Evolutionary conservation across 1,140 invertebrate species (phyloP).

Genomic region (Brachionus calyciflorus): DNA sequence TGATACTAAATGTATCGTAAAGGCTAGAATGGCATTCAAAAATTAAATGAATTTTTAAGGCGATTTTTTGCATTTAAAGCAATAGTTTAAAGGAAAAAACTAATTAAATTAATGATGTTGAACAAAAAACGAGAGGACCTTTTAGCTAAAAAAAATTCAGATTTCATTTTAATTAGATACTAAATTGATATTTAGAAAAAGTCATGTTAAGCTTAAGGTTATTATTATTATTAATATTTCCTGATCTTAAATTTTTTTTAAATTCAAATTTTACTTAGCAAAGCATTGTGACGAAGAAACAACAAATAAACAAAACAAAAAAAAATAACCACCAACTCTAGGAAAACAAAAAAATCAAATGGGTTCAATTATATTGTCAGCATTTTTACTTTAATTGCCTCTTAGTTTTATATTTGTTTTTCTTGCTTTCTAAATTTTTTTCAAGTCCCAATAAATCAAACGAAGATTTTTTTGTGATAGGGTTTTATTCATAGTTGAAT

Average conservation of each 20-base stretch:
- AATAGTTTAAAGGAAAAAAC: slow-evolving; percentile 13
- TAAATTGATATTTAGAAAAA: slow-evolving; percentile 8
- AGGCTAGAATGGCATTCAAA: slow-evolving; percentile 14
- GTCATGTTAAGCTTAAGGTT: slow-evolving; percentile 22
- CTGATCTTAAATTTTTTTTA: slow-evolving; percentile 3
- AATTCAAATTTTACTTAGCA: not conserved
- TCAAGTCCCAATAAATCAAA: too few relatives aligned
- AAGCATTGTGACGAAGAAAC: too few relatives aligned
- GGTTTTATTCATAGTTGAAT: too few relatives aligned
- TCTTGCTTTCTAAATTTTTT: not conserved
- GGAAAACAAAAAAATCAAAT: slow-evolving; percentile 22
- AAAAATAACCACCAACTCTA: too few relatives aligned
- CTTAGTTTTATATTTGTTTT: not conserved
- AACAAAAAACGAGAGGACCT: not conserved
- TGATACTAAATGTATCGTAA: slow-evolving; percentile 1
- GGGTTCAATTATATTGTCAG: slow-evolving; percentile 34
- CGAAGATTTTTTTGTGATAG: not conserved
- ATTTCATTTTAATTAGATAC: slow-evolving; percentile 23
- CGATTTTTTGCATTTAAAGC: not conserved
- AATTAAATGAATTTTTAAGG: not conserved
- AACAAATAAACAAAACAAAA: too few relatives aligned
- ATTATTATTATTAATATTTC: slow-evolving; percentile 29
- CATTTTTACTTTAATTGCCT: not conserved
- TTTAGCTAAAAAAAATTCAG: not conserved
- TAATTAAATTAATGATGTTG: slow-evolving; percentile 10